Evolutionary conservation across 2,888 invertebrate species (phyloP).

Genomic region (Celastrina argiolus): DNA sequence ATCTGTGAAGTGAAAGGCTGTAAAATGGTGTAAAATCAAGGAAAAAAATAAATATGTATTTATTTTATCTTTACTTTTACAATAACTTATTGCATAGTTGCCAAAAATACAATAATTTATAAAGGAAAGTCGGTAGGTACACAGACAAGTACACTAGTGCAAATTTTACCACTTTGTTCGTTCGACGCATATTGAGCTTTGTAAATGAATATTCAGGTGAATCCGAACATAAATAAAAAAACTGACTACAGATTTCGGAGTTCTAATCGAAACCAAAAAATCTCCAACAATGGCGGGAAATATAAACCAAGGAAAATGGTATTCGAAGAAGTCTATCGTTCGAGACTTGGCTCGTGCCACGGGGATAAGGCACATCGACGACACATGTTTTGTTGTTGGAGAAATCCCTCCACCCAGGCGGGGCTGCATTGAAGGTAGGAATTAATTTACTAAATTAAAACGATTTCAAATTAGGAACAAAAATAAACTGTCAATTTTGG

Average conservation of each 20-base stretch:
- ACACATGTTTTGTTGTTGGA: conserved; percentile 42
- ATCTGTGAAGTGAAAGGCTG: no score
- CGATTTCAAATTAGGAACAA: background rate
- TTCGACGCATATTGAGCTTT: background rate
- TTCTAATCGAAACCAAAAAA: background rate
- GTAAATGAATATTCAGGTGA: no score
- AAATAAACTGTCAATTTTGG: background rate
- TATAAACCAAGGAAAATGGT: conserved; percentile 42
- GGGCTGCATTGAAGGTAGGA: conserved; percentile 41
- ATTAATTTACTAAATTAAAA: conserved; percentile 23
- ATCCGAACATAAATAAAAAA: conserved; percentile 7
- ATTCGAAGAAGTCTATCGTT: conserved; percentile 47
- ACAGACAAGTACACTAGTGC: no score
- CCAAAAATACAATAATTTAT: no score
- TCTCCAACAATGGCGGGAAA: background rate
- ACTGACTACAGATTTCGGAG: background rate
- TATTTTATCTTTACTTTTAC: no score
- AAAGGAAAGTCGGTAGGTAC: no score
- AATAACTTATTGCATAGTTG: no score
- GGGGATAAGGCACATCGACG: conserved; percentile 42
- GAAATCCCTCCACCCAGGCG: conserved; percentile 45
- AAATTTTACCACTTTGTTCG: no score
- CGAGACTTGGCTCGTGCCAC: conserved; percentile 45
- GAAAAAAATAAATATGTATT: no score
- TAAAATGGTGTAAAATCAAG: no score